A percentile compares a stretch with the other conserved stretches of the same genome.
Evolutionary conservation across 2,797 vertebrate genomes (phyloP).

Genomic region (Carduelis carduelis): DNA sequence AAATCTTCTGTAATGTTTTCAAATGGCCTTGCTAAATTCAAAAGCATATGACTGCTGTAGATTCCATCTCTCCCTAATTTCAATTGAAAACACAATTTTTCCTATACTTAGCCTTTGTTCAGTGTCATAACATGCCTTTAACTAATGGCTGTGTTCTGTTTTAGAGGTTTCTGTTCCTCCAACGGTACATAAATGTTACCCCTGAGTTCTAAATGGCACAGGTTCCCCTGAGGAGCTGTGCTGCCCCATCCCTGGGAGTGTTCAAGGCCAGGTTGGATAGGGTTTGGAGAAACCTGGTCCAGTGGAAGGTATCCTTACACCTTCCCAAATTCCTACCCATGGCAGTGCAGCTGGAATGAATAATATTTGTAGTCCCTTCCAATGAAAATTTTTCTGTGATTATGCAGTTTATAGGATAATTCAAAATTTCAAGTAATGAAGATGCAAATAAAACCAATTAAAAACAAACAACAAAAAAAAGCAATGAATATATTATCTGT

Average conservation of each 20-base stretch:
- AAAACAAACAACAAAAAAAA: not conserved
- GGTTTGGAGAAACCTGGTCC: not conserved
- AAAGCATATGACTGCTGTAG: not conserved
- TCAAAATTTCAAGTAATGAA: not conserved
- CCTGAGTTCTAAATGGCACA: not conserved
- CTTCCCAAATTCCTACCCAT: no score
- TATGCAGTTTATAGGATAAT: not conserved
- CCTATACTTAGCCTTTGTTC: not conserved
- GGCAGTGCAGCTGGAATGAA: not conserved
- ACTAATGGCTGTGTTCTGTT: not conserved
- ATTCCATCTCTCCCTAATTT: not conserved
- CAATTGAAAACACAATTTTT: not conserved
- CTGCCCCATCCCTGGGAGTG: not conserved
- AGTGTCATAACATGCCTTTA: not conserved
- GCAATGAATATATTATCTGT: not conserved
- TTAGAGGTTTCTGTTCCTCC: not conserved
- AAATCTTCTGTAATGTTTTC: not conserved
- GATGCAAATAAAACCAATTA: not conserved
- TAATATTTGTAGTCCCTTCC: not conserved
- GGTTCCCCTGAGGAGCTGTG: rapidly evolving
- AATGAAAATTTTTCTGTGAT: not conserved
- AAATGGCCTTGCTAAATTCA: not conserved
- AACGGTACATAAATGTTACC: not conserved
- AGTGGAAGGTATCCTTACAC: rapidly evolving
- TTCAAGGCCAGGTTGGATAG: not conserved